Percentiles rank a stretch among this genome's conserved stretches.
Conservation (phyloP, 1,140 invertebrate species). For the Drosophila tropicalis region DNA sequence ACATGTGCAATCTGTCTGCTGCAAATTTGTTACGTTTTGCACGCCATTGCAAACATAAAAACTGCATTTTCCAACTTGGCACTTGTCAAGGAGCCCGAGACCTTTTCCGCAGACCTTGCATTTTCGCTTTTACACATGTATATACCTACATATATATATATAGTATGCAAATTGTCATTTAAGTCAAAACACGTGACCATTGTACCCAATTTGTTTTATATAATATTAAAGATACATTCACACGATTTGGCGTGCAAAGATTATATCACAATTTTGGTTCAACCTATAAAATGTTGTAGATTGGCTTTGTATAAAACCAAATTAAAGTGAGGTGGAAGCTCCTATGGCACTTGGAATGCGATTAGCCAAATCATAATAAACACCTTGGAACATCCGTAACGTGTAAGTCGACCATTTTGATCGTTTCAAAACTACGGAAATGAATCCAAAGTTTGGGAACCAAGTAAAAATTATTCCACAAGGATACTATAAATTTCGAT, state of each 20-base stretch:
- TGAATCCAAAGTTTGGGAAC: no score
- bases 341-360: no score
- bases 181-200: conserved; percentile 52
- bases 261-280: conserved; percentile 1
- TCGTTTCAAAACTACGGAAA: no score
- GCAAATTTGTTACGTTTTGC: conserved; percentile 58
- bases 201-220: conserved; percentile 26
- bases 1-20: conserved; percentile 62
- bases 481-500: no score
- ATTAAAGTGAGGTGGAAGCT: neutral
- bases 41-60: conserved; percentile 60
- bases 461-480: no score
- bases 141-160: conserved; percentile 11
- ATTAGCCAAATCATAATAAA: no score
- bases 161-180: conserved; percentile 56
- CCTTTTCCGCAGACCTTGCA: neutral
- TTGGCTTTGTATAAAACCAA: neutral
- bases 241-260: neutral
- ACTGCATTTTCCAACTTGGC: conserved; percentile 65
- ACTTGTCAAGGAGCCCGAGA: conserved; percentile 19
- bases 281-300: neutral
- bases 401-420: no score
- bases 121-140: neutral
- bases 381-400: no score
- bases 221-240: conserved; percentile 34